phyloP scores from a whole-genome alignment of 2,888 invertebrate genomes.

The Lasioglossum pauxillum region DNA sequence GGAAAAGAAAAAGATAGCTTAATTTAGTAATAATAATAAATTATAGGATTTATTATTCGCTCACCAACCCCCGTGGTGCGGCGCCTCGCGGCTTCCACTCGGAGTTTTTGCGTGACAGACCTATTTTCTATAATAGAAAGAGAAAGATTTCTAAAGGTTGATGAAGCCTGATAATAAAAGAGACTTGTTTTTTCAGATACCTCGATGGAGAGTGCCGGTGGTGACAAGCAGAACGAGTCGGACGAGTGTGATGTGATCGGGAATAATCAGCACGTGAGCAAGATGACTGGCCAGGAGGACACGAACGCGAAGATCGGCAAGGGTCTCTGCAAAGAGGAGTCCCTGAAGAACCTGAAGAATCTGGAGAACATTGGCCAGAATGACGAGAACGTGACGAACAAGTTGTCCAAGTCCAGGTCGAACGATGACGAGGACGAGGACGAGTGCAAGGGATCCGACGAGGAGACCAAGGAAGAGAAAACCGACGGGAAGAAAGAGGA shows the following conservation, averaged over 20 bases:
- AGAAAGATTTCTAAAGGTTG: not conserved
- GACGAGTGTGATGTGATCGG: conserved; percentile 77
- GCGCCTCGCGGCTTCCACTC: no score
- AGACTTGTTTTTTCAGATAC: conserved; percentile 67
- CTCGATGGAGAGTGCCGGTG: conserved; percentile 81
- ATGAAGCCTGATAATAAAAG: not conserved
- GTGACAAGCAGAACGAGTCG: conserved; percentile 77
- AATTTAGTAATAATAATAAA: no score
- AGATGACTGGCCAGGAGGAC: conserved; percentile 66
- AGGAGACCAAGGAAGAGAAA: conserved; percentile 65
- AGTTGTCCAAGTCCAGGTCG: conserved; percentile 51
- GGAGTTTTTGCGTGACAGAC: no score
- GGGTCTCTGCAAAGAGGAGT: conserved; percentile 59
- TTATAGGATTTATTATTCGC: no score
- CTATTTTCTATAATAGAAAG: no score
- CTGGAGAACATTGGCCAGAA: conserved; percentile 49
- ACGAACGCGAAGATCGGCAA: conserved; percentile 47
- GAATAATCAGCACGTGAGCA: conserved; percentile 61
- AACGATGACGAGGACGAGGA: conserved; percentile 69
- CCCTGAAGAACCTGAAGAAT: conserved; percentile 72
- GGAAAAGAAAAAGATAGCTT: no score
- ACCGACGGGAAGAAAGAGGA: conserved; percentile 75
- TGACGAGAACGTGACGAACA: conserved; percentile 51
- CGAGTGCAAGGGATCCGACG: conserved; percentile 69
- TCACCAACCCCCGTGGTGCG: no score